Conservation (phyloP, 2,113 vertebrate species). For the Mobula birostris region DNA sequence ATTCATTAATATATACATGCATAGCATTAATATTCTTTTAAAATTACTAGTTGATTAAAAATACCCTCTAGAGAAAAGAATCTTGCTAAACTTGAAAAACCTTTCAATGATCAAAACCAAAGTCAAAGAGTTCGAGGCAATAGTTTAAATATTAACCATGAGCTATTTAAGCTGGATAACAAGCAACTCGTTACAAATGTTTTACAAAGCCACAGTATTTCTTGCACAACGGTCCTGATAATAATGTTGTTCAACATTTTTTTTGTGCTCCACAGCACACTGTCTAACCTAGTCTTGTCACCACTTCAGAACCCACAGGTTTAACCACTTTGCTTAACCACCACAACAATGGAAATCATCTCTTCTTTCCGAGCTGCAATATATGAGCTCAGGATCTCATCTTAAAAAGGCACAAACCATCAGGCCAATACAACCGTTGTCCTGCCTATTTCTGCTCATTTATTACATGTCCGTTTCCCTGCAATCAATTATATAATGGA, state of each 20-base stretch:
- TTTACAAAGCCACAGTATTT: neutral
- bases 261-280: no score
- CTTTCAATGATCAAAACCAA: slow-evolving; percentile 19
- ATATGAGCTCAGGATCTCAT: neutral
- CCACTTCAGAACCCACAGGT: neutral
- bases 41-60: neutral
- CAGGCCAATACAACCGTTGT: neutral
- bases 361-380: neutral
- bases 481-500: no score
- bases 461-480: neutral
- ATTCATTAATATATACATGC: neutral
- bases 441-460: neutral
- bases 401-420: neutral
- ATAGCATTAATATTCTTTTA: neutral
- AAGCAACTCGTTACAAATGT: neutral
- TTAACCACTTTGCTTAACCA: neutral
- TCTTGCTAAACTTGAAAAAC: neutral
- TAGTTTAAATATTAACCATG: neutral
- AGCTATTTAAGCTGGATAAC: neutral
- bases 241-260: neutral
- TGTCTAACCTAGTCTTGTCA: no score
- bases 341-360: neutral
- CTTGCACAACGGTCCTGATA: neutral
- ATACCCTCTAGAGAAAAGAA: neutral
- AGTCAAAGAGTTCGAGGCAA: slow-evolving; percentile 8